phyloP scores from a whole-genome alignment of 2,888 invertebrate species.

The Athalia circularis region DNA sequence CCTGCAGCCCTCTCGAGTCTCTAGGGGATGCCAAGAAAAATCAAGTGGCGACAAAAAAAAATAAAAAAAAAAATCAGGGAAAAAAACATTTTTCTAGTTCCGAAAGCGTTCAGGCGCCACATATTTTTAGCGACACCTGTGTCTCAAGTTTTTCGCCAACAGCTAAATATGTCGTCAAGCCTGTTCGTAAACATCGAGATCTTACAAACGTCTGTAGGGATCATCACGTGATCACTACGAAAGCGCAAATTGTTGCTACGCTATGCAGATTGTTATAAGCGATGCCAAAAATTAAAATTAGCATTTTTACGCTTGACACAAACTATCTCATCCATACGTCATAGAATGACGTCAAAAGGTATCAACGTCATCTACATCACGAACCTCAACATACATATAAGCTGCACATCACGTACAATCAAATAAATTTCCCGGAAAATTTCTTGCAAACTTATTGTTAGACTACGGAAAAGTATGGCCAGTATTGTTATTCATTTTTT shows the following conservation, averaged over 20 bases:
- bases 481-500: too few relatives aligned
- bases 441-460: too few relatives aligned
- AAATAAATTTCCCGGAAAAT: too few relatives aligned
- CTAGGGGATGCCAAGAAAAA: background rate
- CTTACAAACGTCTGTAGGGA: background rate
- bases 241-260: too few relatives aligned
- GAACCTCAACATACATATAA: too few relatives aligned
- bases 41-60: background rate
- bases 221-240: background rate
- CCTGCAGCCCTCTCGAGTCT: too few relatives aligned
- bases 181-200: slow-evolving; percentile 42
- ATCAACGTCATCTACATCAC: too few relatives aligned
- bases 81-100: slow-evolving; percentile 3
- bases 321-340: background rate
- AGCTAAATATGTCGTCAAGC: slow-evolving; percentile 45
- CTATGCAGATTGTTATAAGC: too few relatives aligned
- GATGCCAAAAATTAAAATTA: too few relatives aligned
- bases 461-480: too few relatives aligned
- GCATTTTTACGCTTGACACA: background rate
- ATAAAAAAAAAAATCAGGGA: background rate
- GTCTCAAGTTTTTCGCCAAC: slow-evolving; percentile 40
- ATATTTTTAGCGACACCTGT: slow-evolving; percentile 5
- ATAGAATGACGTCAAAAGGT: background rate
- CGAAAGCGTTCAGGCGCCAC: slow-evolving; percentile 20
- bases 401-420: too few relatives aligned